Base-by-base conservation (phyloP, 2,113 vertebrate species). In the Ammodytes dubius region DNA sequence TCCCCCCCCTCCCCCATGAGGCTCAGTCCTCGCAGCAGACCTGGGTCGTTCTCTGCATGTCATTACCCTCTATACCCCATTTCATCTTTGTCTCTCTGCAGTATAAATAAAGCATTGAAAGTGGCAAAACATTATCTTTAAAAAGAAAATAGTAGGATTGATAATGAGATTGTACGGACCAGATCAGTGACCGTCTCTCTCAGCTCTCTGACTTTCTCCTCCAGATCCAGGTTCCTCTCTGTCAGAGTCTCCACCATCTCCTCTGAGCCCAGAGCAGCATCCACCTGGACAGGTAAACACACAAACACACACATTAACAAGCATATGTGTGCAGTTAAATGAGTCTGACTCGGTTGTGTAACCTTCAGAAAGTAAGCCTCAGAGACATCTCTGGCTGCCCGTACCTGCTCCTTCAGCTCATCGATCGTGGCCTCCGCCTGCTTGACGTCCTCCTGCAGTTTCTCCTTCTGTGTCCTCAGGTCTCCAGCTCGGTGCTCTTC, bases 211-310 rank as follows among this genome's bases (percentile, higher is more conserved):
- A 99, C 98, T 96, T 96, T 99, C 96, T 99, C 98, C 84, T 99
- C 98, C 87, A 99, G 94, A 81, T 99, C 97, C 4, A 99, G 92
- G 93, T 98, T 99, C 68, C 98, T 95, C 86, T 99, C 98, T 0
- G 98, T 98, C 81, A 99, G 94, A 0, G 95, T 99, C 92, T 99
- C 98, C 79, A 99, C 98, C 98, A 99, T 99, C 93, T 99, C 98
- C 84, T 99, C 98, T 0, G 98, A 97, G 0, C 98, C 98, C 80
- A 99, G 88, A 3, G 98, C 98, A 57, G 98, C 98, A 10, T 99
- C 98, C 90, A 99, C 98, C 98, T 99, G 90, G 15, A 14, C 37
- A 84, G 70, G 27, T 27, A 27, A 19, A 37, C 5, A 85, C 39
- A 69, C 35, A 27, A 0, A 60, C 5, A 35, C 9, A 11, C 7